Evolutionary conservation across 2,797 vertebrate species (phyloP).

Genomic region (Lophotriccus pileatus): DNA sequence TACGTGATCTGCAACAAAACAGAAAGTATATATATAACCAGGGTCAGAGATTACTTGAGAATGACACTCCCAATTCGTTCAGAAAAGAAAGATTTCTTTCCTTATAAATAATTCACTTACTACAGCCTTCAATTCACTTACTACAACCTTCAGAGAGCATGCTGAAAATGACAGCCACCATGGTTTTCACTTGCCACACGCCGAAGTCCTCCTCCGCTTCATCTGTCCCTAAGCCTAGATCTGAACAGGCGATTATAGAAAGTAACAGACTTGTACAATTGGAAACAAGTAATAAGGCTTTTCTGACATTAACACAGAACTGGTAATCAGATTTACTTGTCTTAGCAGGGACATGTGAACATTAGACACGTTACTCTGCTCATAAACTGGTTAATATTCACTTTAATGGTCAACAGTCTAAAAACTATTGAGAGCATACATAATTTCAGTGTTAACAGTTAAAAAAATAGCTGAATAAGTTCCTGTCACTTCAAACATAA

Average conservation of each 20-base stretch:
- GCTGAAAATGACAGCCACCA: constrained; percentile 85
- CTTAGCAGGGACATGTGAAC: not conserved
- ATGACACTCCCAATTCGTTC: not conserved
- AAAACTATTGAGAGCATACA: not conserved
- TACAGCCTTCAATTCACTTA: constrained; percentile 85
- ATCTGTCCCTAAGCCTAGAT: constrained; percentile 83
- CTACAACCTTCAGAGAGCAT: constrained; percentile 86
- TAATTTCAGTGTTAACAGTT: not conserved
- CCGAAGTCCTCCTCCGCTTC: constrained; percentile 83
- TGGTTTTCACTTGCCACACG: constrained; percentile 87
- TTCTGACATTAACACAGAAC: not conserved
- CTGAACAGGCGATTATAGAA: constrained; percentile 76
- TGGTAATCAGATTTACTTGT: not conserved
- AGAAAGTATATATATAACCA: not conserved
- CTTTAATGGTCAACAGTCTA: not conserved
- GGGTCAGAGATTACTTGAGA: not conserved
- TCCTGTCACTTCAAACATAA: not conserved
- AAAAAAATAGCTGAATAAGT: not conserved
- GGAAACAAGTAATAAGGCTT: not conserved
- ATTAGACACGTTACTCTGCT: not conserved
- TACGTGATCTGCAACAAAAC: constrained; percentile 77
- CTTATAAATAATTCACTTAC: constrained; percentile 75
- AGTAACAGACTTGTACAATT: constrained; percentile 12
- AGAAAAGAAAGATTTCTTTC: not conserved
- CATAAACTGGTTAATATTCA: constrained; percentile 25